Conservation (phyloP, 2,797 vertebrate genomes). For the Holocentrus rufus region DNA sequence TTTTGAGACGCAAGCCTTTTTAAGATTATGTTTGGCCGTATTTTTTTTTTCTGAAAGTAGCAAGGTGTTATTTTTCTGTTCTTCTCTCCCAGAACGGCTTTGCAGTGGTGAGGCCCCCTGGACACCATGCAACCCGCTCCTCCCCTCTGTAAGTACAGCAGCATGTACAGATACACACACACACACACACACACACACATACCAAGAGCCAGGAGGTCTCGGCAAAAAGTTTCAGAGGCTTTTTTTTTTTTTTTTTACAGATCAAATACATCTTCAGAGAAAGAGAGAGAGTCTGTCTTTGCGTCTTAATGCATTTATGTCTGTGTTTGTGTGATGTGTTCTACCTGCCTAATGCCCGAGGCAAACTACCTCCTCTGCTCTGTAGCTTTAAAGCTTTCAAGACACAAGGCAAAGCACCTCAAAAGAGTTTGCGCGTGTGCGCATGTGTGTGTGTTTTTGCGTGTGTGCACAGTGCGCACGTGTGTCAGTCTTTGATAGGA, state of each 20-base stretch:
- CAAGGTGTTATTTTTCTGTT: slow-evolving; percentile 44
- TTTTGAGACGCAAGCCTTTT: not conserved
- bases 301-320: not conserved
- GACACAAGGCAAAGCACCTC: slow-evolving; percentile 50
- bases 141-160: slow-evolving; percentile 86
- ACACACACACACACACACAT: slow-evolving; percentile 29
- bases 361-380: slow-evolving; percentile 53
- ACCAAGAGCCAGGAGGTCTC: slow-evolving; percentile 63
- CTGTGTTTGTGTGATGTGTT: slow-evolving; percentile 41
- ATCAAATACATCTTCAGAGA: slow-evolving; percentile 57
- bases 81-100: slow-evolving; percentile 89
- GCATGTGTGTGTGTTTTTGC: slow-evolving; percentile 20
- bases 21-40: not conserved
- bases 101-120: slow-evolving; percentile 91
- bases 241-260: slow-evolving; percentile 58
- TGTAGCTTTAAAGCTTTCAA: slow-evolving; percentile 55
- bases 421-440: slow-evolving; percentile 21
- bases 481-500: slow-evolving; percentile 69
- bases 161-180: slow-evolving; percentile 5
- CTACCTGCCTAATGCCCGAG: slow-evolving; percentile 58
- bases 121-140: slow-evolving; percentile 89
- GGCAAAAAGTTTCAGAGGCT: slow-evolving; percentile 63
- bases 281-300: slow-evolving; percentile 2
- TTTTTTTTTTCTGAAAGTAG: slow-evolving; percentile 21
- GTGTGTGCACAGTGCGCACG: slow-evolving; percentile 42